Conservation (phyloP, 2,888 invertebrate species). For the Ephialtes manifestator region DNA sequence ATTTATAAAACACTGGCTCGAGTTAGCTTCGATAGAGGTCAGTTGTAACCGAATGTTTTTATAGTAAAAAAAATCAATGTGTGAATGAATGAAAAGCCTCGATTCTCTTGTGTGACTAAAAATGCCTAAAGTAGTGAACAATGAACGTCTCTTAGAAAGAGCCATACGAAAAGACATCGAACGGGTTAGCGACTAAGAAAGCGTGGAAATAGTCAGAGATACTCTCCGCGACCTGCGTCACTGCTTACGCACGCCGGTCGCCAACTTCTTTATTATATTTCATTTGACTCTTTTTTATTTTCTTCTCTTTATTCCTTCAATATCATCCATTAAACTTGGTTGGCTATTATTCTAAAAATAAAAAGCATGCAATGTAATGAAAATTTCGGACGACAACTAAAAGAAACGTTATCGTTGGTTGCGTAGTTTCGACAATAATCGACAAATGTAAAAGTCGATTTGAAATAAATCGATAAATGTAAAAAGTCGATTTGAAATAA, state of each 20-base stretch:
- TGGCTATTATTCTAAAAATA: constrained; percentile 63
- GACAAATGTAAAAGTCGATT: too few species aligned
- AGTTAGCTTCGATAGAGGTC: neutral
- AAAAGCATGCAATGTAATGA: constrained; percentile 31
- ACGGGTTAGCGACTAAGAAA: neutral
- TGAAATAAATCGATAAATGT: too few species aligned
- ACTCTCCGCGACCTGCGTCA: constrained; percentile 69
- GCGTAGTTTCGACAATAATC: too few species aligned
- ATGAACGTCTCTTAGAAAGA: neutral
- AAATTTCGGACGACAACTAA: constrained; percentile 17
- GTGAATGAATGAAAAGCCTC: neutral
- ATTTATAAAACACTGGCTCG: neutral
- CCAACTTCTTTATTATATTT: constrained; percentile 56
- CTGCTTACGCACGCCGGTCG: constrained; percentile 73
- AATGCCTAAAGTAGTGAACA: constrained; percentile 1
- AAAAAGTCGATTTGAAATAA: too few species aligned
- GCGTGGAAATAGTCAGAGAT: constrained; percentile 4
- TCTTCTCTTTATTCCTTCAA: constrained; percentile 48
- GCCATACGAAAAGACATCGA: neutral
- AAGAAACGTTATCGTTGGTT: constrained; percentile 27
- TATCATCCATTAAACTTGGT: constrained; percentile 59
- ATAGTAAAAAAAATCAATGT: neutral
- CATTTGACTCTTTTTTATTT: constrained; percentile 19
- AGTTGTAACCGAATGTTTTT: neutral
- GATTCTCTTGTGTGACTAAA: neutral